These are phyloP conservation scores for Okapia johnstoni DNA, from an alignment of 2,113 vertebrate genomes.

Conservation along the genomic window DNA sequence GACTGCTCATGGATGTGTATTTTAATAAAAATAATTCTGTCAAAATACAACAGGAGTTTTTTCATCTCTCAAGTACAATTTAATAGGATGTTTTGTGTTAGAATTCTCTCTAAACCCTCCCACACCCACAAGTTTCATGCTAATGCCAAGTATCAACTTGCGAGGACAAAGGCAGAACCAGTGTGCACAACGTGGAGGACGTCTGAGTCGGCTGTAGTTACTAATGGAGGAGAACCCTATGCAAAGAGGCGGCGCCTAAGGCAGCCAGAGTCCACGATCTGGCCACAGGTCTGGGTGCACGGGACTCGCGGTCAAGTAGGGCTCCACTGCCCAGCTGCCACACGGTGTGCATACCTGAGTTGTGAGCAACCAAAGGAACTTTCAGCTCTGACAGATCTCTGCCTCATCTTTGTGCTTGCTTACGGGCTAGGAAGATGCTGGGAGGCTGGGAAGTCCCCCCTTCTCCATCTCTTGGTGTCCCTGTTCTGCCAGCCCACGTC, in stretches of 20 bases:
- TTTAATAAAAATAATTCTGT: slow-evolving; percentile 99
- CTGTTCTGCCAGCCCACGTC: background rate
- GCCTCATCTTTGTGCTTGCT: slow-evolving; percentile 72
- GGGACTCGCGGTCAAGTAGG: slow-evolving; percentile 48
- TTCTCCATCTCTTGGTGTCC: slow-evolving; percentile 21
- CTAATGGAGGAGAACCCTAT: slow-evolving; percentile 62
- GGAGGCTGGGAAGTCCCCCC: background rate
- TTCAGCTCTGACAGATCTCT: slow-evolving; percentile 59
- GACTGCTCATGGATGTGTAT: slow-evolving; percentile 94
- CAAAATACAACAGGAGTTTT: slow-evolving; percentile 97
- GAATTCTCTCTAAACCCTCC: slow-evolving; percentile 84
- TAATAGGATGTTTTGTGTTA: slow-evolving; percentile 84
- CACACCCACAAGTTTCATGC: slow-evolving; percentile 88
- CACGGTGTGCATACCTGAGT: slow-evolving; percentile 85
- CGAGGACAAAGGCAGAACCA: slow-evolving; percentile 90
- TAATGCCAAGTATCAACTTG: slow-evolving; percentile 93
- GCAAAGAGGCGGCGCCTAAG: slow-evolving; percentile 40
- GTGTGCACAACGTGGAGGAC: slow-evolving; percentile 85
- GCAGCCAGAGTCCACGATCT: slow-evolving; percentile 46
- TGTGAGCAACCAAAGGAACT: slow-evolving; percentile 79
- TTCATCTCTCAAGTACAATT: slow-evolving; percentile 94
- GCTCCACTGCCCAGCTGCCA: slow-evolving; percentile 72
- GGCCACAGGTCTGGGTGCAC: background rate
- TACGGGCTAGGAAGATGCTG: slow-evolving; percentile 32
- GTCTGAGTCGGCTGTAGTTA: slow-evolving; percentile 69